Evolutionary conservation across 2,797 vertebrate genomes (phyloP), one percentile per base, ranked within the genome.

Genomic region (Spea hammondii): DNA sequence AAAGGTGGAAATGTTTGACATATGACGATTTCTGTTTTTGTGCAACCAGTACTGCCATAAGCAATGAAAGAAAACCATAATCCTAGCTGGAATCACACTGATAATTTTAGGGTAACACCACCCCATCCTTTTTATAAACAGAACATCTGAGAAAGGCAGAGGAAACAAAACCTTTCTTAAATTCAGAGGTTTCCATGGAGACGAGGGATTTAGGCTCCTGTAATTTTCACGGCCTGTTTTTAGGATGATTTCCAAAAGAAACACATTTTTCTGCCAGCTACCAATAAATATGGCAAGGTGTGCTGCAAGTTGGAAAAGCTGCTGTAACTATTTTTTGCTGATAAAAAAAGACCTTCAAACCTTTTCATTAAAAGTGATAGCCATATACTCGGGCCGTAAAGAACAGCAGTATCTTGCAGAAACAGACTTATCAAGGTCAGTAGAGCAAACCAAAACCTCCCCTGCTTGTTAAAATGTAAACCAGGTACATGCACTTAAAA

Each of bases 231-330:
- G 62, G 70, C 69, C 80, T 79, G 73, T 65, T 82, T 81, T 82
- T 82, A 74, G 80, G 75, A 77, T 65, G 57, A 70, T 74, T 82
- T 82, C 80, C 80, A 82, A 78, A 82, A 74, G 80, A 82, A 82
- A 78, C 75, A 82, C 70, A 76, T 77, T 81, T 74, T 82, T 82
- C 65, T 55, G 80, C 59, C 75, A 74, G 73, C 48, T 73, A 72
- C 55, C 69, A 77, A 77, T 82, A 77, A 70, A 78, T 82, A 77
- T 65, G 65, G 70, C 66, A 69, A 82, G 80, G 79, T 77, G 74
- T 81, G 66, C 74, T 73, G 74, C 59, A 47, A 59, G 60, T 74
- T 77, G 49, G 65, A 66, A 74, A 64, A 54, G 49, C 70, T 49
- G 55, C 65, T 69, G 74, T 70, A 64, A 74, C 13, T 60, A 17